Evolutionary conservation across 2,888 invertebrate species (phyloP), one percentile per base, ranked within the genome.

Genomic region (Drosophila demipolita): DNA sequence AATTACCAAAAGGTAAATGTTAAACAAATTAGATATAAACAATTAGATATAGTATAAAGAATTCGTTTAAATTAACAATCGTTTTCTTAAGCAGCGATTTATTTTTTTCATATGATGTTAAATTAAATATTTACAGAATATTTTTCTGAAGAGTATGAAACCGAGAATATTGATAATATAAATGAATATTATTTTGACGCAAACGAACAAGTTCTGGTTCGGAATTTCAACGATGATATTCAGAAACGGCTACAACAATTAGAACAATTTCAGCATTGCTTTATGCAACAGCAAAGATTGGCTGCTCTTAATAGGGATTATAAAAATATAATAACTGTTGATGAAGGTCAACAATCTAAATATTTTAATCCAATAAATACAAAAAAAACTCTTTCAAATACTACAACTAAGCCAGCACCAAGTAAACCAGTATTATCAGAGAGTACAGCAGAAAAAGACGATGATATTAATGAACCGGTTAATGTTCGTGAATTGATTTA

Each of bases 401-500:
- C 17, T 33, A 35, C 33, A 20, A 33, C 20, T 36, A 20, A 40
- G 23, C 7, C 45, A 45, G 23, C 23, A 23, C 15, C 45, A 15
- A 23, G 8, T 15, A 45, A 23, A 15, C 23, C 23, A 45, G 8
- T 45, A 15, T 15, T 8, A 23, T 15, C 15, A 15, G 17, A 29
- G 49, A 49, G 26, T 9, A 3, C 26, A 5, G 49, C 49, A 26
- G 49, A 26, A 36, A 75, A 8, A 42, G 75, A 20, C 63, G 68
- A 23, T 89, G 93, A 66, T 93, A 93, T 15, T 23, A 20, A 36
- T 23, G 71, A 63, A 42, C 15, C 63, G 5, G 83, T 94, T 58
- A 94, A 94, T 33, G 94, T 94, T 1, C 93, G 91, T 74, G 90
- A 93, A 55, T 88, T 96, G 38, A 95, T 96, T 57, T 94, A 94